Percentiles rank a stretch among this genome's conserved stretches.
phyloP scores from a whole-genome alignment of 1,140 invertebrate genomes.

The Ceratosolen solmsi region DNA sequence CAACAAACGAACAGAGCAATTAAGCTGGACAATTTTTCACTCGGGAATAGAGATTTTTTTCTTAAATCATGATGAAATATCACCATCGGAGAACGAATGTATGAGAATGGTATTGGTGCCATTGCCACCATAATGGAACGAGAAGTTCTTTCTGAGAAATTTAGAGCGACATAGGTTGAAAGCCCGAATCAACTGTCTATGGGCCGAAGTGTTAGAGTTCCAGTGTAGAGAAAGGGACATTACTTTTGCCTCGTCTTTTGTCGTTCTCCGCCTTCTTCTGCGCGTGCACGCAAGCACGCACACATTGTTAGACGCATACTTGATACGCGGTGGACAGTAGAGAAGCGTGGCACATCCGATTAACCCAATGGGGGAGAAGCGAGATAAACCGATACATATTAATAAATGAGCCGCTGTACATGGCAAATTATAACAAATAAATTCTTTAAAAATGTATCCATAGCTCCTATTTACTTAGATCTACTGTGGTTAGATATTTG shows the following conservation, averaged over 20 bases:
- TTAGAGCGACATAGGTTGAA: slow-evolving; percentile 4
- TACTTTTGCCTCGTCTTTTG: not conserved
- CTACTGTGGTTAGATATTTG: too few species aligned
- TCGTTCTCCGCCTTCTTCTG: not conserved
- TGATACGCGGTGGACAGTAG: slow-evolving; percentile 17
- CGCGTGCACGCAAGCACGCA: not conserved
- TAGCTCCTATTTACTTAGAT: too few species aligned
- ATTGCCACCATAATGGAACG: not conserved
- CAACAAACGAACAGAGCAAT: not conserved
- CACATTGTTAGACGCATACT: not conserved
- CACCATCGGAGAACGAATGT: not conserved
- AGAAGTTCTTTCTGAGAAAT: not conserved
- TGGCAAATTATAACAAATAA: not conserved
- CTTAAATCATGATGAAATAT: slow-evolving; percentile 7
- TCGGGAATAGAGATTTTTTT: not conserved
- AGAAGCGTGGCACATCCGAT: not conserved
- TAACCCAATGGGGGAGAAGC: slow-evolving; percentile 19
- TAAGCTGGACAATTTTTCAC: not conserved
- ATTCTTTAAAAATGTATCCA: not conserved
- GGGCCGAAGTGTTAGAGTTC: not conserved
- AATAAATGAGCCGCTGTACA: not conserved
- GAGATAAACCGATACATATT: not conserved
- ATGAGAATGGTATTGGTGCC: not conserved
- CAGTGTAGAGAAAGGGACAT: not conserved
- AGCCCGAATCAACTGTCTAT: not conserved